These are phyloP conservation scores for Mastigias papua DNA, from an alignment of 30 jellyfish, hydroid and myxozoan genomes.

Conservation along the genomic window DNA sequence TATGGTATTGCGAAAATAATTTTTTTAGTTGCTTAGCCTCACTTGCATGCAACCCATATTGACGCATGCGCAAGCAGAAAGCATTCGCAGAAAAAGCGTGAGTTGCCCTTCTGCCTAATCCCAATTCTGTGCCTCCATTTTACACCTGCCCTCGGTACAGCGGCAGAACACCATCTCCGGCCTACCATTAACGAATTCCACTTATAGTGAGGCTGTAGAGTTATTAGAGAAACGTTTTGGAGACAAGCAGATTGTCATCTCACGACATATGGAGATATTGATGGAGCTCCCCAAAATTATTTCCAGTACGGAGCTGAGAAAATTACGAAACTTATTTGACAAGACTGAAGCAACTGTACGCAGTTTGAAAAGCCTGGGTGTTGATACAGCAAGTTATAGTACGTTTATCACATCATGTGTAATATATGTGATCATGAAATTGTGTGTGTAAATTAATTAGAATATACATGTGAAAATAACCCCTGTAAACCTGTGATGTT, in stretches of 20 bases:
- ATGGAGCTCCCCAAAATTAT: slow-evolving; percentile 26
- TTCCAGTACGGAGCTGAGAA: background rate
- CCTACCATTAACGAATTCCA: background rate
- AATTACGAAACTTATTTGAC: slow-evolving; percentile 10
- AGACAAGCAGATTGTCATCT: background rate
- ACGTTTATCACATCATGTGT: slow-evolving; percentile 25
- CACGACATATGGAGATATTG: slow-evolving; percentile 4
- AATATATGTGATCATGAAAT: too few relatives aligned
- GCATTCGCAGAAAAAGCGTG: too few relatives aligned
- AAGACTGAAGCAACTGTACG: slow-evolving; percentile 23
- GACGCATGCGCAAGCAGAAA: too few relatives aligned
- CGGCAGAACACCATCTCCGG: slow-evolving; percentile 36
- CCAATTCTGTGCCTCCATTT: too few relatives aligned
- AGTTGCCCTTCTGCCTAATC: too few relatives aligned
- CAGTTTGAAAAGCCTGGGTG: slow-evolving; percentile 15
- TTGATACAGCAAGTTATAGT: slow-evolving; percentile 11
- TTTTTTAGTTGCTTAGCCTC: too few relatives aligned
- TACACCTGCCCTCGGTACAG: too few relatives aligned
- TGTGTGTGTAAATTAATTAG: too few relatives aligned
- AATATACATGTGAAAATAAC: too few relatives aligned
- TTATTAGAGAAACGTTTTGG: slow-evolving; percentile 33
- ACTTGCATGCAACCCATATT: too few relatives aligned
- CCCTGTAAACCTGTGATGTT: too few relatives aligned
- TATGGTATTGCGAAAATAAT: too few relatives aligned
- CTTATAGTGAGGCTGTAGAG: slow-evolving; percentile 21